Evolutionary conservation across 2,797 vertebrate genomes (phyloP).

Genomic region (Chlorospingus flavigularis): DNA sequence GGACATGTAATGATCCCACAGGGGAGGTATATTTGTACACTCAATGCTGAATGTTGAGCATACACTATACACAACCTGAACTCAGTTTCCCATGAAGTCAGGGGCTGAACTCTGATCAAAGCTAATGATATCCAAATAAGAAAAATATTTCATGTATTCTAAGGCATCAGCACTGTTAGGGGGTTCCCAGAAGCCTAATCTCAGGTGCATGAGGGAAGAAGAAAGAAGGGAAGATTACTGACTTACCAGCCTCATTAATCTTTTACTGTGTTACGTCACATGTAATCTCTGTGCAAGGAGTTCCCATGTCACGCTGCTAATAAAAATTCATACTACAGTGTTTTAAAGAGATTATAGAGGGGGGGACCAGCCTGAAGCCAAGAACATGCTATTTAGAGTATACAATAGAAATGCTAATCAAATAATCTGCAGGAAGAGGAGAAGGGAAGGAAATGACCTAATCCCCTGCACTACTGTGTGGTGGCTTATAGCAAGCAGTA

Average conservation of each 20-base stretch:
- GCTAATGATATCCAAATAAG: neutral
- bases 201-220: neutral
- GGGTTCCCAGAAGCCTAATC: neutral
- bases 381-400: conserved; percentile 46
- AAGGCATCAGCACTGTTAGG: neutral
- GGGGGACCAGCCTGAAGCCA: neutral
- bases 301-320: conserved; percentile 6
- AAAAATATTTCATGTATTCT: neutral
- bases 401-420: conserved; percentile 67
- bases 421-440: conserved; percentile 62
- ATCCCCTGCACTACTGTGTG: conserved; percentile 22
- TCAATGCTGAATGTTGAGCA: neutral
- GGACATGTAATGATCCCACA: neutral
- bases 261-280: neutral
- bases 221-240: neutral
- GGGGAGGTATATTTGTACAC: neutral
- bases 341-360: conserved; percentile 20
- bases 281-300: neutral
- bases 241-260: neutral
- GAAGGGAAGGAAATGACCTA: conserved; percentile 65
- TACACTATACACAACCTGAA: neutral
- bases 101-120: neutral
- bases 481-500: conserved; percentile 17
- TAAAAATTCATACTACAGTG: conserved; percentile 6
- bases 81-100: neutral